A percentile compares a stretch with the other conserved stretches of the same genome.
These are phyloP conservation scores for Urocynchramus pylzowi DNA, from an alignment of 2,113 vertebrate genomes.

Conservation along the genomic window DNA sequence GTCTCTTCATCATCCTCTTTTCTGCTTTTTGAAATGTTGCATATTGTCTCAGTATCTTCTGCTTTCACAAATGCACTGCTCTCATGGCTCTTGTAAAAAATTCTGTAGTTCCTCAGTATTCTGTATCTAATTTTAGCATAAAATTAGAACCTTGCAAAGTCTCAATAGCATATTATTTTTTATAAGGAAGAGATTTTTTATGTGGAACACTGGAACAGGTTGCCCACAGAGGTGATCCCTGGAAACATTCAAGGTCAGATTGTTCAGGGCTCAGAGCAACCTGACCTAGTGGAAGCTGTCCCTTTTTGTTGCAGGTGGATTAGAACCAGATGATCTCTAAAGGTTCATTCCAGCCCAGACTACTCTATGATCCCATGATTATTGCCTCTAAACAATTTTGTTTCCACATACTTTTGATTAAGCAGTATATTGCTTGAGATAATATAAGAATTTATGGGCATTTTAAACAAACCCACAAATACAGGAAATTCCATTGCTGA, in stretches of 20 bases:
- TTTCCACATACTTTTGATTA: background rate
- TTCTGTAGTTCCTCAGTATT: background rate
- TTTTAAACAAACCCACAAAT: background rate
- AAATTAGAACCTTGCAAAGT: background rate
- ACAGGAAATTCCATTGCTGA: background rate
- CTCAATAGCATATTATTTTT: background rate
- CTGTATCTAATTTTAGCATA: background rate
- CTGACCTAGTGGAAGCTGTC: background rate
- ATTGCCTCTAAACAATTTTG: background rate
- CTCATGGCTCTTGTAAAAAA: background rate
- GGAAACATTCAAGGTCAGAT: background rate
- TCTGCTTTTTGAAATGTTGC: background rate
- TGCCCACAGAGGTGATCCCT: background rate
- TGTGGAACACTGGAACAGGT: background rate
- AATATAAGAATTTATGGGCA: background rate
- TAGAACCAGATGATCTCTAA: background rate
- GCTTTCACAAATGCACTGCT: background rate
- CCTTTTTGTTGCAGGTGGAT: background rate
- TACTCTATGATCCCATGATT: background rate
- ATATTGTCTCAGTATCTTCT: background rate
- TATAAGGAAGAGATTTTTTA: background rate
- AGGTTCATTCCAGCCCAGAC: background rate
- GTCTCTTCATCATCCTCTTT: background rate
- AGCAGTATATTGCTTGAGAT: background rate
- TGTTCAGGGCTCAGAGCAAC: background rate